Evolutionary conservation across 2,797 vertebrate genomes (phyloP).

Genomic region (Clarias platycephalus): DNA sequence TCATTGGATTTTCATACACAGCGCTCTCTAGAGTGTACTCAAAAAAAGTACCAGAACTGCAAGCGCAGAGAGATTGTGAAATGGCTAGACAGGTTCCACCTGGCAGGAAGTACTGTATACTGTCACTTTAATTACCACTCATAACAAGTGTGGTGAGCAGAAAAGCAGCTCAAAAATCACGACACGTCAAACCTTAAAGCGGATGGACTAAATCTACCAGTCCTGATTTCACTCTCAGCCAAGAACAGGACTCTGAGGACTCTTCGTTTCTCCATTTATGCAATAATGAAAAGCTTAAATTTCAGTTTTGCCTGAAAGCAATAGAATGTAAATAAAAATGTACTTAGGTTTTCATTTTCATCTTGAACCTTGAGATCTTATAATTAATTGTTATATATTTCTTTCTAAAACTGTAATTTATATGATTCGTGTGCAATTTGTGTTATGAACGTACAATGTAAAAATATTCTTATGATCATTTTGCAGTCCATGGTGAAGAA

Average conservation of each 20-base stretch:
- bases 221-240: not conserved
- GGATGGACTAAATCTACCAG: not conserved
- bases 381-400: no score
- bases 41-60: not conserved
- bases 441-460: not conserved
- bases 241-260: not conserved
- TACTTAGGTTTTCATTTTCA: no score
- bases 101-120: not conserved
- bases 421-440: not conserved
- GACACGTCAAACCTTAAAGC: not conserved
- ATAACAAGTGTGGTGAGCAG: not conserved
- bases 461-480: slow-evolving; percentile 9
- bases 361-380: no score
- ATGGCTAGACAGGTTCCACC: not conserved
- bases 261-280: not conserved
- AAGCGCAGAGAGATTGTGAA: not conserved
- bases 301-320: not conserved
- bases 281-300: not conserved
- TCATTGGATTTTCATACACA: no score
- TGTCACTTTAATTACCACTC: not conserved
- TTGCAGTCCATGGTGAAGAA: slow-evolving; percentile 90
- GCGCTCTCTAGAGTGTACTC: no score
- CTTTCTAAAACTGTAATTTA: not conserved
- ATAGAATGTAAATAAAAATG: not conserved
- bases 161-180: not conserved